Conservation (phyloP, 2,888 invertebrate genomes). For the Chaitophorus viminalis region DNA sequence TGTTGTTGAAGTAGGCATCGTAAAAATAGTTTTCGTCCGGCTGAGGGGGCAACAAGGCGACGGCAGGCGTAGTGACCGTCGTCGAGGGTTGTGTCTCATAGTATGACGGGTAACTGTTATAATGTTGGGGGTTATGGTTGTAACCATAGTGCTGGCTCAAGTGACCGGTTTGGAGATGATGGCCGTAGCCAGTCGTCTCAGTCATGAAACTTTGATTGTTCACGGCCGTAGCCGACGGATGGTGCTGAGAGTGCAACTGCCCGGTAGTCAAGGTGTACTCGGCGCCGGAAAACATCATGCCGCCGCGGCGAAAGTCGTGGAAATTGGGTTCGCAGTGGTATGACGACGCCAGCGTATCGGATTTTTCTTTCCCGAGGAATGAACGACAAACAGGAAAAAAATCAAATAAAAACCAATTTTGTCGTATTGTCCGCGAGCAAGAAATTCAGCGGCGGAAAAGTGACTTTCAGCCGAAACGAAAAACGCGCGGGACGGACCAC, state of each 20-base stretch:
- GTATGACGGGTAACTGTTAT: not conserved
- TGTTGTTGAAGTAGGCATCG: not conserved
- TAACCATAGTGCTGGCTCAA: not conserved
- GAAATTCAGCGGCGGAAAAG: not conserved
- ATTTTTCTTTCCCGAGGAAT: not conserved
- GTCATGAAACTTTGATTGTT: not conserved
- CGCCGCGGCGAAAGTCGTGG: not conserved
- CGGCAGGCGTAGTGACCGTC: not conserved
- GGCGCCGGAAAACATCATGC: not conserved
- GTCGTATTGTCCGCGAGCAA: not conserved
- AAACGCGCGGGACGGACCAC: no score
- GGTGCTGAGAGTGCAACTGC: not conserved
- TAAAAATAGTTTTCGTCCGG: not conserved
- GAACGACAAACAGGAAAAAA: not conserved
- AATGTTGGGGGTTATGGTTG: not conserved
- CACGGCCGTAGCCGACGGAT: not conserved
- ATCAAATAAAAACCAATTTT: not conserved
- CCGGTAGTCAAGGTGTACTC: not conserved
- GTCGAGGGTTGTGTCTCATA: not conserved
- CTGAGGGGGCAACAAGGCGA: not conserved
- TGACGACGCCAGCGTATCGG: not conserved
- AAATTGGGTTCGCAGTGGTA: not conserved
- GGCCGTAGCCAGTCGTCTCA: not conserved
- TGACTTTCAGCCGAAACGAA: not conserved
- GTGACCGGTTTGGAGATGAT: not conserved